Evolutionary conservation across 1,140 invertebrate genomes (phyloP).

Genomic region (Antheraea pernyi): DNA sequence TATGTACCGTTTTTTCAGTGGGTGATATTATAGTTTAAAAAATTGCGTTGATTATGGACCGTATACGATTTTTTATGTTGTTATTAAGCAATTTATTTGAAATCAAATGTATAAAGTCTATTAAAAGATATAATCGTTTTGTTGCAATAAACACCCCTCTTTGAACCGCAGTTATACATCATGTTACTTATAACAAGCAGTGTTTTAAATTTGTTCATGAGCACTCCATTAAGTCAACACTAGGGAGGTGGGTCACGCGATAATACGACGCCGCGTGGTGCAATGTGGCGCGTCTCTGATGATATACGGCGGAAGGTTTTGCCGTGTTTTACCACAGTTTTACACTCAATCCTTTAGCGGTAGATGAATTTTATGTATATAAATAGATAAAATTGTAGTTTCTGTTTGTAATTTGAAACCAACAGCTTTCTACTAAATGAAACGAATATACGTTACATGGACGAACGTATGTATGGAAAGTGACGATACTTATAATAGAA

Average conservation of each 20-base stretch:
- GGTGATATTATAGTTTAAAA: too few relatives aligned
- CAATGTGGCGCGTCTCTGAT: background rate
- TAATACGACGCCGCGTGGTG: conserved; percentile 3
- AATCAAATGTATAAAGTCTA: background rate
- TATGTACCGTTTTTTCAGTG: too few relatives aligned
- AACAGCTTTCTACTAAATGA: too few relatives aligned
- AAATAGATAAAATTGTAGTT: too few relatives aligned
- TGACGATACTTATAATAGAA: too few relatives aligned
- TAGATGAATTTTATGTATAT: too few relatives aligned
- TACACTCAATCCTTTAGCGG: background rate
- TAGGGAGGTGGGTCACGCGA: conserved; percentile 58
- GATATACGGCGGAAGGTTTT: background rate
- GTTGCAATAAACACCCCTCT: conserved; percentile 1
- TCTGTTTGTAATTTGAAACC: too few relatives aligned
- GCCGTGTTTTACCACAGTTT: background rate
- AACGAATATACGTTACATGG: too few relatives aligned
- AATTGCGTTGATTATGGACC: too few relatives aligned
- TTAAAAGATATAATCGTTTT: background rate
- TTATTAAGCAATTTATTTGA: background rate
- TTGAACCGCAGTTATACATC: conserved; percentile 17
- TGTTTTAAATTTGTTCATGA: conserved; percentile 66
- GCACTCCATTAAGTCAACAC: conserved; percentile 72
- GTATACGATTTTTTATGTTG: background rate
- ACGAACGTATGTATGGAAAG: too few relatives aligned
- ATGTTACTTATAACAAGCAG: conserved; percentile 56